Base-by-base conservation (phyloP, 2,888 invertebrate species). In the Agrochola circellaris region DNA sequence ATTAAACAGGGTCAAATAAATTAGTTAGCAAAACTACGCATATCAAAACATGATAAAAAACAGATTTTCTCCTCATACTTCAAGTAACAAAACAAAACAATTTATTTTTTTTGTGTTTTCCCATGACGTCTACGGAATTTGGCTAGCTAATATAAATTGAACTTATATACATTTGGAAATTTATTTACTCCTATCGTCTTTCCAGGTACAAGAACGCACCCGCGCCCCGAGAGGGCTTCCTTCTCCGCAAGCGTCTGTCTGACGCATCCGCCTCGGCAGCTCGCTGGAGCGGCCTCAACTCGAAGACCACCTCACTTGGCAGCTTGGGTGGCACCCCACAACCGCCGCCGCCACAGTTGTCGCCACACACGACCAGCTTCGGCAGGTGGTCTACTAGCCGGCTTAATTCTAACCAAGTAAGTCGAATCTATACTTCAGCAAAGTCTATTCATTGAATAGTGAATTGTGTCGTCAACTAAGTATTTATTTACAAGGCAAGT, bases 271-370 rank as follows among this genome's bases (percentile, higher is more conserved):
- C 97, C 78, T 97, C 97, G 90, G 97, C 97, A 89, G 96, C 97
- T 88, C 97, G 94, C 93, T 97, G 93, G 97, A 96, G 97, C 88
- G 98, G 98, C 20, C 97, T 98, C 90, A 98, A 98, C 94, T 98
- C 98, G 88, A 99, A 98, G 97, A 99, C 99, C 87, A 98, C 99
- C 68, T 99, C 99, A 67, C 97, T 99, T 79, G 98, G 98, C 92
- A 98, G 98, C 90, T 97, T 98, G 86, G 98, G 98, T 68, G 94
- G 92, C 73, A 93, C 91, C 88, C 97, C 90, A 95, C 98, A 97
- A 97, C 98, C 93, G 94, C 98, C 92, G 20, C 95, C 95, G 68
- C 96, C 96, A 0, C 96, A 96, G 79, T 93, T 96, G n/a, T 96
- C 96, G 2, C 96, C 96, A 0, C 96, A 96, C 86, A 95, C 96